A percentile compares a stretch with the other conserved stretches of the same genome.
Conservation (phyloP, 2,888 invertebrate genomes). For the Disparrhopalites patrizii region DNA sequence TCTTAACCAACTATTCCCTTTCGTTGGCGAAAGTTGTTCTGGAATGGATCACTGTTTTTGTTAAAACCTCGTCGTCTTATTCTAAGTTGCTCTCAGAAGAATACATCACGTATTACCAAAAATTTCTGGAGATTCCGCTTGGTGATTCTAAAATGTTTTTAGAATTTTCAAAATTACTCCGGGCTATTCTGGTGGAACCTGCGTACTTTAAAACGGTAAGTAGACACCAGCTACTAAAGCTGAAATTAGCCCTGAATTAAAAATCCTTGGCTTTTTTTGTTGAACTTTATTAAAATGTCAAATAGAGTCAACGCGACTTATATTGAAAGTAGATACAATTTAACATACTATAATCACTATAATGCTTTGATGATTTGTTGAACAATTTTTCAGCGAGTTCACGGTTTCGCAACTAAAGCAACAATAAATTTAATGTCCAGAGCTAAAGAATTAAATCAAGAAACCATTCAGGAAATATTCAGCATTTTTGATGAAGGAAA, state of each 20-base stretch:
- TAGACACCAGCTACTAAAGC: no score
- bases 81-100: constrained; percentile 30
- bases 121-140: constrained; percentile 26
- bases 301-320: no score
- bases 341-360: no score
- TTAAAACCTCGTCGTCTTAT: constrained; percentile 38
- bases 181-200: constrained; percentile 32
- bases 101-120: constrained; percentile 37
- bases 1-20: background rate
- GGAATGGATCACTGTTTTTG: constrained; percentile 43
- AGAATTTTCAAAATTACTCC: constrained; percentile 27
- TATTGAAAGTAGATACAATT: no score
- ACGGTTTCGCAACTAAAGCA: background rate
- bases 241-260: no score
- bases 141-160: constrained; percentile 13
- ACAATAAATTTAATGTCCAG: background rate
- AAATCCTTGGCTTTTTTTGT: no score
- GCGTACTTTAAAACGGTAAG: constrained; percentile 35
- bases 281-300: no score
- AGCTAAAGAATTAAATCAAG: constrained; percentile 6
- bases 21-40: constrained; percentile 18
- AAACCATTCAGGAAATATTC: background rate
- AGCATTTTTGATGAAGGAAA: constrained; percentile 3
- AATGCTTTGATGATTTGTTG: background rate
- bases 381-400: background rate